Evolutionary conservation across 2,797 vertebrate species (phyloP).

Genomic region (Lacerta bilineata): DNA sequence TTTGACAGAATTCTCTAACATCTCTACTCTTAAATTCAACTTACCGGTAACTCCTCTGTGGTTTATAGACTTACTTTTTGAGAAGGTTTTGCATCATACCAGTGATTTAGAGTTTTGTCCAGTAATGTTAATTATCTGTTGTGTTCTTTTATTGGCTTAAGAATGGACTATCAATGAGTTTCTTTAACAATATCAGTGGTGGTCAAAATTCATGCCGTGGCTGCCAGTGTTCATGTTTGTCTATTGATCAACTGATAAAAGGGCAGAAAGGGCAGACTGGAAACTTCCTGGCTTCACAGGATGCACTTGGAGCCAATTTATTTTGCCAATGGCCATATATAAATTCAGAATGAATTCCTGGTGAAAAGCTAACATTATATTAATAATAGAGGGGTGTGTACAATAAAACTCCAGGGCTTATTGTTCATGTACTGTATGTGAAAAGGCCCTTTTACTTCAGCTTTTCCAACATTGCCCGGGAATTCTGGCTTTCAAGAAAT

Average conservation of each 20-base stretch:
- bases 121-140: neutral
- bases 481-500: conserved; percentile 14
- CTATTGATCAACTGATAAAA: neutral
- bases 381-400: conserved; percentile 9
- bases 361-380: neutral
- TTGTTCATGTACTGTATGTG: neutral
- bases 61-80: neutral
- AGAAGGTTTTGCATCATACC: neutral
- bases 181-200: neutral
- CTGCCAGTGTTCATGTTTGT: neutral
- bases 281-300: neutral
- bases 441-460: conserved; percentile 17
- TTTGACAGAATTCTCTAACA: no score
- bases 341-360: neutral
- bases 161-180: conserved; percentile 1
- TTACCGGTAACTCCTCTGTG: neutral
- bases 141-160: neutral
- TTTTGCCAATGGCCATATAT: neutral
- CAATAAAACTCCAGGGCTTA: neutral
- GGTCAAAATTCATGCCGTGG: neutral
- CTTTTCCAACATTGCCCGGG: neutral
- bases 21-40: neutral
- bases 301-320: neutral
- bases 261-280: neutral
- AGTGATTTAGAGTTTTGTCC: neutral